Percentiles rank a stretch among this genome's conserved stretches.
phyloP scores from a whole-genome alignment of 2,113 vertebrate genomes.

The Microtus ochrogaster region DNA sequence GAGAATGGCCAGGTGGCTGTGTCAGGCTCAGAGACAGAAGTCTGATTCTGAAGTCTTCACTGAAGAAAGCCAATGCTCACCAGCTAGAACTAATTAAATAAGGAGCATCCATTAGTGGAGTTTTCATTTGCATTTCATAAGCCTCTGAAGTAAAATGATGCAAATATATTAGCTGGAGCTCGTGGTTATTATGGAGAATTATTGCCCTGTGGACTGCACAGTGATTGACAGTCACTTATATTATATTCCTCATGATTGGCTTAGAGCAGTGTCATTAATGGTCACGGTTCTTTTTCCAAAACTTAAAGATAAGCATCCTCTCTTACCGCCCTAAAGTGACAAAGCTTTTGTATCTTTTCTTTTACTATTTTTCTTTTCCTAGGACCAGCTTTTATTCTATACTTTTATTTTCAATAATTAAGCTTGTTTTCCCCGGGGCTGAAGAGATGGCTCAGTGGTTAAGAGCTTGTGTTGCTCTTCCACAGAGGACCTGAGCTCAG shows the following conservation, averaged over 20 bases:
- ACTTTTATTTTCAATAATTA: slow-evolving; percentile 22
- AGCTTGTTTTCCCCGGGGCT: background rate
- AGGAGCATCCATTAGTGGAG: slow-evolving; percentile 26
- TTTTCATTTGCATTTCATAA: slow-evolving; percentile 77
- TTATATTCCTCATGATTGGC: slow-evolving; percentile 42
- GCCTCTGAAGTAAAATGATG: slow-evolving; percentile 65
- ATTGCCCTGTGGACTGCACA: slow-evolving; percentile 64
- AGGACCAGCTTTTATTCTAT: background rate
- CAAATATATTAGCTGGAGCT: slow-evolving; percentile 66
- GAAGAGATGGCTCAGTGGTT: background rate
- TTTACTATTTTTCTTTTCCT: background rate
- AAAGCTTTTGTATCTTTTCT: background rate
- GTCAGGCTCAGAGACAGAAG: background rate
- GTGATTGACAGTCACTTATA: slow-evolving; percentile 56
- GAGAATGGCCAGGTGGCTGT: slow-evolving; percentile 45
- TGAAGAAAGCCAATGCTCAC: slow-evolving; percentile 46
- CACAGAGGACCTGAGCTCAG: background rate
- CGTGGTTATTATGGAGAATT: slow-evolving; percentile 73
- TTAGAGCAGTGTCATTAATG: slow-evolving; percentile 35
- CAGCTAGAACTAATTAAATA: slow-evolving; percentile 78
- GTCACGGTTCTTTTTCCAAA: slow-evolving; percentile 33
- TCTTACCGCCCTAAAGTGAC: background rate
- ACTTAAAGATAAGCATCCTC: slow-evolving; percentile 17
- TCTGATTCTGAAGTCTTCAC: slow-evolving; percentile 17
- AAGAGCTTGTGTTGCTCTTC: background rate